Evolutionary conservation across 2,113 vertebrate species (phyloP).

Genomic region (Euleptes europaea): DNA sequence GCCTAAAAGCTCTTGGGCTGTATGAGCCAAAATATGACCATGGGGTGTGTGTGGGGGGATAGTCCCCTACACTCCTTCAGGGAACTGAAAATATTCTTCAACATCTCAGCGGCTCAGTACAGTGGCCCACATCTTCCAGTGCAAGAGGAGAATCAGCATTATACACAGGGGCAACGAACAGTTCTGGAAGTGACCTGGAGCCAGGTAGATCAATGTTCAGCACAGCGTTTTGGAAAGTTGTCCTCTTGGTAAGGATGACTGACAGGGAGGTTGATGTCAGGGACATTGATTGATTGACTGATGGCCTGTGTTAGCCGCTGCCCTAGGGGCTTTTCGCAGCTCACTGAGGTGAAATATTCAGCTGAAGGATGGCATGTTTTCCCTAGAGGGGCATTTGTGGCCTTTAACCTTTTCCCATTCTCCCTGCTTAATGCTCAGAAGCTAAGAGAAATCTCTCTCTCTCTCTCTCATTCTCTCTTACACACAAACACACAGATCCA

Average conservation of each 20-base stretch:
- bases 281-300: not conserved
- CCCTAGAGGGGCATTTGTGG: not conserved
- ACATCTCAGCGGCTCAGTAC: not conserved
- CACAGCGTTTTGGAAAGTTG: not conserved
- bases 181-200: not conserved
- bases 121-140: not conserved
- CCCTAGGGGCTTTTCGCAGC: constrained; percentile 6
- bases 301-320: not conserved
- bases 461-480: too few relatives aligned
- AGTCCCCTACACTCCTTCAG: not conserved
- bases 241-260: not conserved
- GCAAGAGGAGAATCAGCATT: not conserved
- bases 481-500: not conserved
- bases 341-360: constrained; percentile 11
- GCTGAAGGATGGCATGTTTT: not conserved
- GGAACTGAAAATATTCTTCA: not conserved
- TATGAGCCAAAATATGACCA: not conserved
- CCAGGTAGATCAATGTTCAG: not conserved
- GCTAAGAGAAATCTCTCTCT: too few relatives aligned
- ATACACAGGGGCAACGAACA: not conserved
- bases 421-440: not conserved
- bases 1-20: too few relatives aligned
- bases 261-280: not conserved
- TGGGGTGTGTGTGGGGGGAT: too few relatives aligned
- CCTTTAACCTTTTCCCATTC: not conserved